A percentile compares a stretch with the other conserved stretches of the same genome.
These are phyloP conservation scores for Australoheros scitulus DNA, from an alignment of 2,113 vertebrate genomes.

Conservation along the genomic window DNA sequence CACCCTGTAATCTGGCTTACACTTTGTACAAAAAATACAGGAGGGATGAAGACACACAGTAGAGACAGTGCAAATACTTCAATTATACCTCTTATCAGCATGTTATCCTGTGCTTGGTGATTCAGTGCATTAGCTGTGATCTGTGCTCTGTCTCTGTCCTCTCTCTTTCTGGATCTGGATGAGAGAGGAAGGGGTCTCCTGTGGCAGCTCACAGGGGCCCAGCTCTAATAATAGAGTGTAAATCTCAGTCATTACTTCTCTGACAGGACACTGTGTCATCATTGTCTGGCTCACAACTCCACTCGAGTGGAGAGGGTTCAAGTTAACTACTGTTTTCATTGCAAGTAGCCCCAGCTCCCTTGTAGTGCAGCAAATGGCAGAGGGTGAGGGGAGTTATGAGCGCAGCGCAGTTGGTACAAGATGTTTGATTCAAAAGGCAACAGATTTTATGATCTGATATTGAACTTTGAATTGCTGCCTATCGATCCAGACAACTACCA, in stretches of 20 bases:
- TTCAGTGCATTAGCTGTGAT: constrained; percentile 68
- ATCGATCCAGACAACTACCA: constrained; percentile 28
- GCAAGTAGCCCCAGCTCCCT: constrained; percentile 32
- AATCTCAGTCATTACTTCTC: constrained; percentile 77
- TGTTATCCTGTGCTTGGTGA: constrained; percentile 47
- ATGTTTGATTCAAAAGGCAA: constrained; percentile 30
- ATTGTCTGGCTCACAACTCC: constrained; percentile 68
- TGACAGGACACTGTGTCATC: constrained; percentile 79
- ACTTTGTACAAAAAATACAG: constrained; percentile 9
- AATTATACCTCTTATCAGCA: constrained; percentile 57
- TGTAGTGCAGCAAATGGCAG: constrained; percentile 64
- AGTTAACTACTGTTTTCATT: constrained; percentile 71
- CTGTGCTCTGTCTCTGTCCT: constrained; percentile 35
- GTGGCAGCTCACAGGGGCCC: constrained; percentile 68
- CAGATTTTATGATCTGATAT: constrained; percentile 29
- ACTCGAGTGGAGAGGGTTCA: constrained; percentile 60
- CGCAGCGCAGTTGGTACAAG: not conserved
- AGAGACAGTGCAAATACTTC: constrained; percentile 21
- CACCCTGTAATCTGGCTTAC: constrained; percentile 16
- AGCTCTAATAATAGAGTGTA: constrained; percentile 80
- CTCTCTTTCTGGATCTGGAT: constrained; percentile 41
- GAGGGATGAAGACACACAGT: not conserved
- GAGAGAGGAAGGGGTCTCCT: constrained; percentile 65
- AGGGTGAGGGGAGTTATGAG: constrained; percentile 10
- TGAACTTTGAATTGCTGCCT: constrained; percentile 20